Conservation (phyloP, 2,113 vertebrate genomes). For the Epinephelus fuscoguttatus region DNA sequence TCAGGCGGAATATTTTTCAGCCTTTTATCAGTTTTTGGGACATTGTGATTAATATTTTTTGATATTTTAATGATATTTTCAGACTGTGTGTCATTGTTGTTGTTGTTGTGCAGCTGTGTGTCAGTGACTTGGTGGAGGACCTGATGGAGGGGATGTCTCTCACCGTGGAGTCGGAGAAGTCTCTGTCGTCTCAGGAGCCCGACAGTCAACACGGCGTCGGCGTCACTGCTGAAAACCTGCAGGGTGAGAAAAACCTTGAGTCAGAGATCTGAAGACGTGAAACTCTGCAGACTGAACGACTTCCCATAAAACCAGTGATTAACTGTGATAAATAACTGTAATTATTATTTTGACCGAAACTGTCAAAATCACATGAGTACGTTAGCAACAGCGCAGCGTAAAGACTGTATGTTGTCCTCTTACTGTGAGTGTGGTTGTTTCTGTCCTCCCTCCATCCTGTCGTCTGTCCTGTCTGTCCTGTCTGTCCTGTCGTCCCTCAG, state of each 20-base stretch:
- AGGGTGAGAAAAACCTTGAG: slow-evolving; percentile 59
- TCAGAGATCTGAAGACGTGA: no score
- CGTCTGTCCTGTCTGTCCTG: neutral
- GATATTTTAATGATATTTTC: no score
- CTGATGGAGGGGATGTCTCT: slow-evolving; percentile 93
- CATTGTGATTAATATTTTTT: no score
- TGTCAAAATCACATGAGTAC: no score
- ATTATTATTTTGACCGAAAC: no score
- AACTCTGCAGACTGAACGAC: no score
- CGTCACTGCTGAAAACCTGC: slow-evolving; percentile 76
- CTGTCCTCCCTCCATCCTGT: neutral
- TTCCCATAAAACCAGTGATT: no score
- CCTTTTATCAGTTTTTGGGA: no score
- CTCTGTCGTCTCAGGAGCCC: slow-evolving; percentile 84
- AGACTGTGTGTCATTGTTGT: neutral
- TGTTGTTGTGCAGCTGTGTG: slow-evolving; percentile 87
- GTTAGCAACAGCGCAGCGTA: no score
- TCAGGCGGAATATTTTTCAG: no score
- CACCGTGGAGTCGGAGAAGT: slow-evolving; percentile 90
- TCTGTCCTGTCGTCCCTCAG: slow-evolving; percentile 71
- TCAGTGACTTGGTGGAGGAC: slow-evolving; percentile 92
- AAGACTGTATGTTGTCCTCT: neutral
- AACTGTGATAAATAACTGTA: no score
- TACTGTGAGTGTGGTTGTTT: neutral
- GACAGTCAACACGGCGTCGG: slow-evolving; percentile 86